phyloP scores from a whole-genome alignment of 2,888 invertebrate genomes.

The Coenonympha arcania region DNA sequence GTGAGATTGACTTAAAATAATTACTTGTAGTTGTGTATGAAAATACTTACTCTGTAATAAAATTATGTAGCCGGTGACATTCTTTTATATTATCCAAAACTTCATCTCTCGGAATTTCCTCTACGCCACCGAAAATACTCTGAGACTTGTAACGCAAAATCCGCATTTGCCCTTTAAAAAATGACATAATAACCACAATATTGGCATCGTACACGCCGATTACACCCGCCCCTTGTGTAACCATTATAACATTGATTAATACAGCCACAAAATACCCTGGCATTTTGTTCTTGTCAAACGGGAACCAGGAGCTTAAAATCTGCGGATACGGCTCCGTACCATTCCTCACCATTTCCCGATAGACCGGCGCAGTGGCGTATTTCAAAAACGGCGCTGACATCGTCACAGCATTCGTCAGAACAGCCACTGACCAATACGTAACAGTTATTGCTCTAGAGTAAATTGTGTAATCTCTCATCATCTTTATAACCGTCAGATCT shows the following conservation, averaged over 20 bases:
- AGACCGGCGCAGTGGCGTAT: slow-evolving; percentile 34
- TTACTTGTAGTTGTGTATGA: neutral
- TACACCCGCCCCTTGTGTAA: slow-evolving; percentile 39
- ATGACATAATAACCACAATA: slow-evolving; percentile 47
- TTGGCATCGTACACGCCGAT: slow-evolving; percentile 47
- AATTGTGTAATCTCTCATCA: slow-evolving; percentile 39
- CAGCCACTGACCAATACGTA: slow-evolving; percentile 42
- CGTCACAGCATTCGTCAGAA: slow-evolving; percentile 37
- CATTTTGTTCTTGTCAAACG: slow-evolving; percentile 46
- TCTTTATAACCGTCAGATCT: slow-evolving; percentile 27
- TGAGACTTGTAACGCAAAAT: slow-evolving; percentile 43
- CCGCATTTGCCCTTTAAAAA: slow-evolving; percentile 49
- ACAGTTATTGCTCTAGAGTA: slow-evolving; percentile 47
- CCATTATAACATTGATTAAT: slow-evolving; percentile 40
- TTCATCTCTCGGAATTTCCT: slow-evolving; percentile 21
- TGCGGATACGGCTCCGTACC: slow-evolving; percentile 44
- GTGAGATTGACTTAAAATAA: neutral
- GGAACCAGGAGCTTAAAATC: slow-evolving; percentile 54
- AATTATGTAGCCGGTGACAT: slow-evolving; percentile 49
- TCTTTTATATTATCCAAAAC: slow-evolving; percentile 42
- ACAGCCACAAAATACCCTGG: slow-evolving; percentile 45
- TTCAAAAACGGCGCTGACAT: slow-evolving; percentile 42
- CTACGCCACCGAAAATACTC: slow-evolving; percentile 36
- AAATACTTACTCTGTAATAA: slow-evolving; percentile 43
- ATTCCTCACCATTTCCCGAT: slow-evolving; percentile 37